Base-by-base conservation (phyloP, 2,888 invertebrate species). In the Malthinus flaveolus region DNA sequence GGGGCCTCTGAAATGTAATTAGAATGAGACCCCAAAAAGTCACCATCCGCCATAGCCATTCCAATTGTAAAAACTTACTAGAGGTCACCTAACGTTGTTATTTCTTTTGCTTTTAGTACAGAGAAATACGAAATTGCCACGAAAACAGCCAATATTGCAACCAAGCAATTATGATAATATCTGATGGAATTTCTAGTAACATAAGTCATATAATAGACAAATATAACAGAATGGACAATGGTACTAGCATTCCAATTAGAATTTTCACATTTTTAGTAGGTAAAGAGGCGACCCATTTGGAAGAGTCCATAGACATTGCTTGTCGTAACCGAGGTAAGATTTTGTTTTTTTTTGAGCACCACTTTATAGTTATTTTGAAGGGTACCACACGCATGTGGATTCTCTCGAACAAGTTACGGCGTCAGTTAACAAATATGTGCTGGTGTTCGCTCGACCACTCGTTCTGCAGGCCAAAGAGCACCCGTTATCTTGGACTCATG, bases 261-360 rank as follows among this genome's bases (percentile, higher is more conserved):
- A 87, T 99, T 55, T 99, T 99, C 78, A 96, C 97, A 0, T 99
- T 95, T 80, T 83, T 98, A 13, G 88, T 98, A 61, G 98, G 98
- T 1, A 89, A 91, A 73, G 97, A 99, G 79, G 93, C 95, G 6
- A 88, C 90, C 3, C 96, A 96, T 74, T 90, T 92, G 0, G 82
- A 87, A 36, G 94, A 96, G 78, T 92, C 95, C 51, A 88, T 89
- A 70, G 91, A 91, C 88, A 95, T 98, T 90, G 96, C 98, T 1
- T 98, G 98, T 75, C 82, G 87, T 44, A 98, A 98, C 80, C 87
- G 95, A 82, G 96, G 93, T 66, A 44, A 48, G 13, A 15, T 42
- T 42, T n/a, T 15, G n/a, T 15, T 3, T 42, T 42, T 42, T 1
- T 15, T 6, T 11, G 8, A 23, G 15, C 12, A n/a, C 10, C 7